Conservation (phyloP, 2,113 vertebrate species). For the Maccullochella peelii region DNA sequence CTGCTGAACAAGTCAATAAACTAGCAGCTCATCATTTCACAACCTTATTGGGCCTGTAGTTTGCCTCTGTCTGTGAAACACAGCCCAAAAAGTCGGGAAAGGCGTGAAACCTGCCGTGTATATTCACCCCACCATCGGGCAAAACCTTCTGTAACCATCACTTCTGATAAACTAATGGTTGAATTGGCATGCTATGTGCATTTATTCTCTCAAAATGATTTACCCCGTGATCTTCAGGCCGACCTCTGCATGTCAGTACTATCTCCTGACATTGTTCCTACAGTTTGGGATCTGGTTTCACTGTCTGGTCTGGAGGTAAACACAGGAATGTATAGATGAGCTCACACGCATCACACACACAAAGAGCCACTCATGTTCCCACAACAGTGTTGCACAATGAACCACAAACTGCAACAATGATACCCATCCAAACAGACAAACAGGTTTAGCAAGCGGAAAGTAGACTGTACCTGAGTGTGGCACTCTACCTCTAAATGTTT, state of each 20-base stretch:
- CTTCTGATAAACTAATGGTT: background rate
- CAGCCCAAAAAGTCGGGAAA: background rate
- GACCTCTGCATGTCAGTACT: background rate
- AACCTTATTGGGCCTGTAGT: background rate
- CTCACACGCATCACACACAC: background rate
- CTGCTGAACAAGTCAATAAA: background rate
- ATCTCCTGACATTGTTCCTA: background rate
- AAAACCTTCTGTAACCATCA: background rate
- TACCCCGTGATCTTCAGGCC: background rate
- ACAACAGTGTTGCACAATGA: background rate
- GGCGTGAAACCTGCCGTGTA: too few relatives aligned
- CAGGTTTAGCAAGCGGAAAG: conserved; percentile 15
- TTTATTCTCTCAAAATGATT: background rate
- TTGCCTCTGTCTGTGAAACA: background rate
- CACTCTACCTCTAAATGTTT: background rate
- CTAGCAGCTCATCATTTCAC: background rate
- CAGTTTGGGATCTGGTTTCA: background rate
- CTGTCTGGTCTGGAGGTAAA: conserved; percentile 18
- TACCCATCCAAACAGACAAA: background rate
- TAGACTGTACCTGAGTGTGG: background rate
- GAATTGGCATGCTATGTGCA: background rate
- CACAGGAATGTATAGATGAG: too few relatives aligned
- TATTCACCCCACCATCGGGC: background rate
- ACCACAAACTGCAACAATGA: background rate
- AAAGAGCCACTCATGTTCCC: background rate